phyloP scores from a whole-genome alignment of 2,888 invertebrate species.

The Caenorhabditis doughertyi region DNA sequence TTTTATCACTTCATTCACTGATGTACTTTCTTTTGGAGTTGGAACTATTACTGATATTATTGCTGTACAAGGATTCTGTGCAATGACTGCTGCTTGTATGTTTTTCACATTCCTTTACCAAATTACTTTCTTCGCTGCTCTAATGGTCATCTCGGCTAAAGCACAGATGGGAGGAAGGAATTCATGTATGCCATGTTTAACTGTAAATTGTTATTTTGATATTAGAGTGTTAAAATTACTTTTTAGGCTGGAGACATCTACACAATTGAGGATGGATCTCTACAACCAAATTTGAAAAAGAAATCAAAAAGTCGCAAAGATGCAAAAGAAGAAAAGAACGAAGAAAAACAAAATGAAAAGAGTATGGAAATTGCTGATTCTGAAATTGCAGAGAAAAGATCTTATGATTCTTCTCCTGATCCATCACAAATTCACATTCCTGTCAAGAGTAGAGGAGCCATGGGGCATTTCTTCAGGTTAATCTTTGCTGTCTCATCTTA shows the following conservation, averaged over 20 bases:
- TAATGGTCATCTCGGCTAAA: constrained; percentile 93
- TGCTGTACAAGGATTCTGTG: constrained; percentile 94
- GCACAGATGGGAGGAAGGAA: constrained; percentile 90
- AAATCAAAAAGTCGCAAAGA: constrained; percentile 22
- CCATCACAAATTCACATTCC: constrained; percentile 68
- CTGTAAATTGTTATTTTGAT: constrained; percentile 5
- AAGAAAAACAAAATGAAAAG: constrained; percentile 21
- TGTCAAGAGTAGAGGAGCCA: constrained; percentile 75
- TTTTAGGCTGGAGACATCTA: constrained; percentile 63
- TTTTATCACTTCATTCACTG: constrained; percentile 94
- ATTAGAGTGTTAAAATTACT: not conserved
- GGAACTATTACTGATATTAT: constrained; percentile 95
- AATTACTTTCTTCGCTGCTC: constrained; percentile 93
- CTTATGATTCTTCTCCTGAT: constrained; percentile 45
- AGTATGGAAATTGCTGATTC: constrained; percentile 39
- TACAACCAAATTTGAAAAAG: constrained; percentile 44
- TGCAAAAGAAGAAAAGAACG: constrained; percentile 26
- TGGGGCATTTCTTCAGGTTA: constrained; percentile 78
- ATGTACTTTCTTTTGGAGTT: constrained; percentile 90
- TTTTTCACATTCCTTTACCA: constrained; percentile 94
- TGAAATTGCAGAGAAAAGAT: constrained; percentile 58
- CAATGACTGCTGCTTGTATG: constrained; percentile 94
- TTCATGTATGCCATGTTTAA: constrained; percentile 75
- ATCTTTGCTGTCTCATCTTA: not conserved
- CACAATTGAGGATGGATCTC: constrained; percentile 60